Evolutionary conservation across 2,888 invertebrate genomes (phyloP).

Genomic region (Limnephilus rhombicus): DNA sequence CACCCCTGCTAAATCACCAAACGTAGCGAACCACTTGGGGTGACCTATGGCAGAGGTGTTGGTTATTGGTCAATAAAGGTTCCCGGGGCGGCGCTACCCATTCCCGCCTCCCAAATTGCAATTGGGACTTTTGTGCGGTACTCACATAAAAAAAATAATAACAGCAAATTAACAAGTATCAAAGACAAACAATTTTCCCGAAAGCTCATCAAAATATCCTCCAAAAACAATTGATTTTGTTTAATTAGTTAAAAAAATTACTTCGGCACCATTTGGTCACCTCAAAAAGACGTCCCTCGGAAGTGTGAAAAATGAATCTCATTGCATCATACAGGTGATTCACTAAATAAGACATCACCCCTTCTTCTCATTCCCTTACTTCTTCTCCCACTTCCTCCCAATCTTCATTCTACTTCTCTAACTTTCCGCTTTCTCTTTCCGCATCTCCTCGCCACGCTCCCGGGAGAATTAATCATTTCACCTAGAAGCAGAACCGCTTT

Average conservation of each 20-base stretch:
- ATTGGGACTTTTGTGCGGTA: too few relatives aligned
- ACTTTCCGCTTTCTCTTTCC: not conserved
- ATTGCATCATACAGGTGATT: not conserved
- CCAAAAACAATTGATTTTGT: too few relatives aligned
- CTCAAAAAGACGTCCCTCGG: not conserved
- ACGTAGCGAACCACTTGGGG: too few relatives aligned
- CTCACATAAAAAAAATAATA: too few relatives aligned
- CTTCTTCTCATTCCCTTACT: not conserved
- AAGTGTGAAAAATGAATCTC: constrained; percentile 11
- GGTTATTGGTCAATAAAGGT: too few relatives aligned
- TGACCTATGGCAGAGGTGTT: too few relatives aligned
- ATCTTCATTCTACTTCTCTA: not conserved
- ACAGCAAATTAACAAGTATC: too few relatives aligned
- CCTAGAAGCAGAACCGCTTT: not conserved
- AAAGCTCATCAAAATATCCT: too few relatives aligned
- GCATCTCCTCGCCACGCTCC: not conserved
- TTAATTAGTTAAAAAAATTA: not conserved
- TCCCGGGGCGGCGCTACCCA: too few relatives aligned
- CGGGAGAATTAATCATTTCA: not conserved
- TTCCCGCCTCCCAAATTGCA: too few relatives aligned
- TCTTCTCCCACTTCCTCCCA: not conserved
- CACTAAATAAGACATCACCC: not conserved
- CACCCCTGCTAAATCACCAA: too few relatives aligned
- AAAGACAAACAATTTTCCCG: too few relatives aligned
- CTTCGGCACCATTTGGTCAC: not conserved